Percentiles rank a stretch among this genome's conserved stretches.
Evolutionary conservation across 1,140 invertebrate genomes (phyloP).

Genomic region (Heliconius hewitsoni): DNA sequence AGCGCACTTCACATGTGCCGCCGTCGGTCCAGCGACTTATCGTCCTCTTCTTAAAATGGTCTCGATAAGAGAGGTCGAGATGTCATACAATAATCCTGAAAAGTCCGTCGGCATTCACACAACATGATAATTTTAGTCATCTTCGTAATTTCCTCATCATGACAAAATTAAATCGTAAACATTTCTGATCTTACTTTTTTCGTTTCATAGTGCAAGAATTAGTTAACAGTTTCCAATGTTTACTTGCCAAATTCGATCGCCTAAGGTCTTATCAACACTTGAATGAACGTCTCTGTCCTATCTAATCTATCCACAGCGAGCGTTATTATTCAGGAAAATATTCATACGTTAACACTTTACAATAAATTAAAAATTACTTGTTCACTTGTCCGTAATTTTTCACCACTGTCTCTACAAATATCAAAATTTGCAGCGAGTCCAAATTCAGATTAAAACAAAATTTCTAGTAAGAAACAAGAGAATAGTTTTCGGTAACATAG

Average conservation of each 20-base stretch:
- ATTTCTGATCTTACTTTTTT: constrained; percentile 65
- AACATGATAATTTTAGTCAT: constrained; percentile 60
- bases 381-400: constrained; percentile 50
- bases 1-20: constrained; percentile 75
- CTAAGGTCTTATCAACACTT: constrained; percentile 72
- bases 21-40: constrained; percentile 74
- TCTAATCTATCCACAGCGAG: constrained; percentile 69
- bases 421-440: constrained; percentile 20
- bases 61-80: constrained; percentile 65
- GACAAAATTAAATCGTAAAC: constrained; percentile 29
- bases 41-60: constrained; percentile 66
- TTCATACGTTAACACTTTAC: constrained; percentile 55
- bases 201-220: constrained; percentile 68
- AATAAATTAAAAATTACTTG: constrained; percentile 54
- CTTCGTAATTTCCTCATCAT: constrained; percentile 59
- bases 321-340: constrained; percentile 57
- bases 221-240: constrained; percentile 53
- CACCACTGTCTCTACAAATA: constrained; percentile 38
- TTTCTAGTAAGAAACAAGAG: constrained; percentile 31
- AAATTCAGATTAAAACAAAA: constrained; percentile 29
- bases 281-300: constrained; percentile 65
- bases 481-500: constrained; percentile 38
- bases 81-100: constrained; percentile 62
- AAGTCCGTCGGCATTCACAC: constrained; percentile 69
- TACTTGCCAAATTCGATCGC: constrained; percentile 59